Percentiles rank a stretch among this genome's conserved stretches.
Evolutionary conservation across 2,888 invertebrate genomes (phyloP).

Genomic region (Synergus umbraculus): DNA sequence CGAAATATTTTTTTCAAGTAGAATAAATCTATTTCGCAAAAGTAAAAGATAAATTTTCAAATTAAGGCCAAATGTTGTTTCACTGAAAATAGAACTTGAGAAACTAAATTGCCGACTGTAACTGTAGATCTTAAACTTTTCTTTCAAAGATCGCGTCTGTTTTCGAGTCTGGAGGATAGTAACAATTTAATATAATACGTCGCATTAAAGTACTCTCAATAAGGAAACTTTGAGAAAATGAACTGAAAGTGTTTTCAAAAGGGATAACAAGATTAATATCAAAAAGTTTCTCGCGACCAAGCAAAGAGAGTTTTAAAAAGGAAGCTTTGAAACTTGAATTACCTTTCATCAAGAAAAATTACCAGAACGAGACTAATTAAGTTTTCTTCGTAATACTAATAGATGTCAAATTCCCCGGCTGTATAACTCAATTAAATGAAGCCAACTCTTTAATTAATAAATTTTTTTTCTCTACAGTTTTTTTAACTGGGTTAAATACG

Average conservation of each 20-base stretch:
- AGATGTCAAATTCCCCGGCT: background rate
- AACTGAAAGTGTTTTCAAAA: slow-evolving; percentile 25
- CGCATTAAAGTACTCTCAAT: slow-evolving; percentile 29
- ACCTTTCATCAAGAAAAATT: slow-evolving; percentile 6
- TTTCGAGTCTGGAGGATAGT: background rate
- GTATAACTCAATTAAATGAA: background rate
- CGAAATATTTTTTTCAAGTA: too few relatives aligned
- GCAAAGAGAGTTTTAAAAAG: slow-evolving; percentile 13
- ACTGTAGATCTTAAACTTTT: background rate
- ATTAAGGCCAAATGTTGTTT: background rate
- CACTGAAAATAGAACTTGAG: background rate
- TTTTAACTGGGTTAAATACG: background rate
- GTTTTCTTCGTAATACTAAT: background rate
- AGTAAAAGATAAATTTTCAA: background rate
- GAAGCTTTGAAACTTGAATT: slow-evolving; percentile 7
- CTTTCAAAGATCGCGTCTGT: slow-evolving; percentile 24
- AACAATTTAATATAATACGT: slow-evolving; percentile 20
- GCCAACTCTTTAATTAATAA: background rate
- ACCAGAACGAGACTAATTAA: slow-evolving; percentile 7
- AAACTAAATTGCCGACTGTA: background rate
- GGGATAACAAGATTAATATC: slow-evolving; percentile 31
- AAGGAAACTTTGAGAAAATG: slow-evolving; percentile 13
- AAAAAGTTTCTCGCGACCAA: slow-evolving; percentile 6
- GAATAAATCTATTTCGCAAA: too few relatives aligned
- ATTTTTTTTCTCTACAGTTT: background rate